Conservation (phyloP, 2,888 invertebrate genomes). For the Darwinula stevensoni region DNA sequence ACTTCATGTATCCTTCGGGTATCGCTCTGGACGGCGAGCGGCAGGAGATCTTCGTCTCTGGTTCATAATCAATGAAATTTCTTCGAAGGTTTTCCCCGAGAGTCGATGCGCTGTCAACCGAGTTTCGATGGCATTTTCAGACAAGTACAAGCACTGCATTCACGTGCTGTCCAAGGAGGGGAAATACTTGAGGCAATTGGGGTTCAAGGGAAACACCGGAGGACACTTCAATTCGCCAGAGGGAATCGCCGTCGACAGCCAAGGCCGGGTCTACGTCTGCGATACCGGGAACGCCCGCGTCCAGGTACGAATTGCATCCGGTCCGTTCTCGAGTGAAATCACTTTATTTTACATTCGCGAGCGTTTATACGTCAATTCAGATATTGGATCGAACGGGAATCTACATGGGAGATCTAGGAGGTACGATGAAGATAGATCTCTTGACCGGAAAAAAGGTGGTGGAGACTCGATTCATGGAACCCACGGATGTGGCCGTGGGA, state of each 20-base stretch:
- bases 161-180: slow-evolving; percentile 34
- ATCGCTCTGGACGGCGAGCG: slow-evolving; percentile 25
- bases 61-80: slow-evolving; percentile 13
- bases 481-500: slow-evolving; percentile 34
- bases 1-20: slow-evolving; percentile 30
- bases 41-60: slow-evolving; percentile 28
- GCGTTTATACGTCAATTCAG: slow-evolving; percentile 9
- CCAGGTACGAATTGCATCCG: slow-evolving; percentile 22
- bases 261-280: slow-evolving; percentile 30
- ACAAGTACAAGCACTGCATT: slow-evolving; percentile 36
- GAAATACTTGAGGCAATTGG: slow-evolving; percentile 25
- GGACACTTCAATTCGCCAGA: slow-evolving; percentile 37
- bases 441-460: slow-evolving; percentile 13
- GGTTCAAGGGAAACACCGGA: slow-evolving; percentile 29
- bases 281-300: slow-evolving; percentile 47
- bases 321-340: slow-evolving; percentile 8
- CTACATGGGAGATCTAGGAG: slow-evolving; percentile 28
- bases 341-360: too few relatives aligned
- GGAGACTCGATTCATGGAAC: slow-evolving; percentile 30
- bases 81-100: too few relatives aligned
- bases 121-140: too few relatives aligned
- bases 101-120: too few relatives aligned
- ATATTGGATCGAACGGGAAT: slow-evolving; percentile 22
- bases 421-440: slow-evolving; percentile 14
- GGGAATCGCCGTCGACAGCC: slow-evolving; percentile 29